phyloP scores from a whole-genome alignment of 2,888 invertebrate species.

The Ormyrus pomaceus region DNA sequence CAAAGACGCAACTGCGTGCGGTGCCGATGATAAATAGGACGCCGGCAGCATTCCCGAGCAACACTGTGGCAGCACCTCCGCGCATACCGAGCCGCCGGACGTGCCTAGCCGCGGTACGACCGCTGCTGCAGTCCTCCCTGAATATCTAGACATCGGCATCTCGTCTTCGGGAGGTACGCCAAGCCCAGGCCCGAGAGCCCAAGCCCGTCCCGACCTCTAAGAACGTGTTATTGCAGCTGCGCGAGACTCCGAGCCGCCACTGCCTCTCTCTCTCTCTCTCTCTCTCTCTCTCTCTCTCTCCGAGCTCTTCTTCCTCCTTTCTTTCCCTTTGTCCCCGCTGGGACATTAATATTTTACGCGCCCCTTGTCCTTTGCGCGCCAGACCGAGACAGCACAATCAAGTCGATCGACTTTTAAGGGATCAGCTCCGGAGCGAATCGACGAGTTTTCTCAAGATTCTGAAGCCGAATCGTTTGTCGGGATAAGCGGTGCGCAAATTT shows the following conservation, averaged over 20 bases:
- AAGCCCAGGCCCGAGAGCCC: not conserved
- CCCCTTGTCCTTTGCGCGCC: not conserved
- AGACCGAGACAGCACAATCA: too few relatives aligned
- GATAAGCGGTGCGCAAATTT: too few relatives aligned
- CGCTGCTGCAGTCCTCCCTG: not conserved
- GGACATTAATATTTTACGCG: conserved; percentile 48
- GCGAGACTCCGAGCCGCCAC: not conserved
- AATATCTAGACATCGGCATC: conserved; percentile 51
- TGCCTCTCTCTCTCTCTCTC: not conserved
- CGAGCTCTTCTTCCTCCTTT: not conserved
- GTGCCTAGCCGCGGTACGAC: conserved; percentile 22
- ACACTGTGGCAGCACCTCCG: conserved; percentile 65
- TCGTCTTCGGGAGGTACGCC: not conserved
- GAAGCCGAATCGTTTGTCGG: not conserved
- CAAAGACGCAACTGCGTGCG: not conserved
- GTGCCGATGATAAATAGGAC: conserved; percentile 59
- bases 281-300: not conserved
- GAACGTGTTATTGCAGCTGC: conserved; percentile 43
- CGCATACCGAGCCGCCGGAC: conserved; percentile 65
- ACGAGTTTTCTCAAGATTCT: not conserved
- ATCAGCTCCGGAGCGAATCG: too few relatives aligned
- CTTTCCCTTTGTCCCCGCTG: not conserved
- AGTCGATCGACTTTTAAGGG: too few relatives aligned
- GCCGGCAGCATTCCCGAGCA: conserved; percentile 62
- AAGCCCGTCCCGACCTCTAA: not conserved